phyloP scores from a whole-genome alignment of 2,113 vertebrate genomes.

The Odontesthes bonariensis region DNA sequence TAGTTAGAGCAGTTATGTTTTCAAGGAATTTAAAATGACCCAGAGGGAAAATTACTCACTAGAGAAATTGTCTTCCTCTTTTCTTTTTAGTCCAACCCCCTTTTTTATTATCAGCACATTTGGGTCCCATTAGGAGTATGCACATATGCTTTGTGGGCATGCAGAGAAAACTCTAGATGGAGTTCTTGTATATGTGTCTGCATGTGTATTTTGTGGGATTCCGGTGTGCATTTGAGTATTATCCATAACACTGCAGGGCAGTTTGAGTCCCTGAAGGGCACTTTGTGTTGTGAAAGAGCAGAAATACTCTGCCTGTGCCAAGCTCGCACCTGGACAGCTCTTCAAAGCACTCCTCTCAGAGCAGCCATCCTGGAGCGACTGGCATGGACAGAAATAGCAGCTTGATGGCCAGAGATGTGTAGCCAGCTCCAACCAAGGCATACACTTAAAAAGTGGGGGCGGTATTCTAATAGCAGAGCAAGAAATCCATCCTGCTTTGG shows the following conservation, averaged over 20 bases:
- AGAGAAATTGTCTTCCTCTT: slow-evolving; percentile 46
- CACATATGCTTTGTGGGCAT: slow-evolving; percentile 17
- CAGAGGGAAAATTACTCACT: slow-evolving; percentile 44
- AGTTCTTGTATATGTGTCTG: slow-evolving; percentile 21
- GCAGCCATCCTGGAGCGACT: slow-evolving; percentile 59
- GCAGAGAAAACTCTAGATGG: slow-evolving; percentile 12
- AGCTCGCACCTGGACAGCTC: slow-evolving; percentile 74
- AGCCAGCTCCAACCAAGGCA: slow-evolving; percentile 35
- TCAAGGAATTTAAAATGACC: slow-evolving; percentile 45
- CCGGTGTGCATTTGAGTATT: slow-evolving; percentile 58
- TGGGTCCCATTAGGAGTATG: slow-evolving; percentile 9
- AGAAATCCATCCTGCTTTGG: slow-evolving; percentile 23
- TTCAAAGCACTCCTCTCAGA: slow-evolving; percentile 66
- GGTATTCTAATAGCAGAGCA: slow-evolving; percentile 24
- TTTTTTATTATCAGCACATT: slow-evolving; percentile 48
- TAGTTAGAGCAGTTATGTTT: slow-evolving; percentile 30
- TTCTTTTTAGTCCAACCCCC: slow-evolving; percentile 47
- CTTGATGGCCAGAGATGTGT: slow-evolving; percentile 37
- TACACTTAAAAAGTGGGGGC: slow-evolving; percentile 9
- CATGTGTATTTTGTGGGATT: slow-evolving; percentile 31
- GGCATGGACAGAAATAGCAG: slow-evolving; percentile 62
- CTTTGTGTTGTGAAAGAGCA: slow-evolving; percentile 62
- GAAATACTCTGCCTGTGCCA: slow-evolving; percentile 61
- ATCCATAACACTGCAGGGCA: slow-evolving; percentile 61
- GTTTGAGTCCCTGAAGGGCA: slow-evolving; percentile 63